These are phyloP conservation scores for Hylaea fasciaria DNA, from an alignment of 2,888 invertebrate species.

Conservation along the genomic window DNA sequence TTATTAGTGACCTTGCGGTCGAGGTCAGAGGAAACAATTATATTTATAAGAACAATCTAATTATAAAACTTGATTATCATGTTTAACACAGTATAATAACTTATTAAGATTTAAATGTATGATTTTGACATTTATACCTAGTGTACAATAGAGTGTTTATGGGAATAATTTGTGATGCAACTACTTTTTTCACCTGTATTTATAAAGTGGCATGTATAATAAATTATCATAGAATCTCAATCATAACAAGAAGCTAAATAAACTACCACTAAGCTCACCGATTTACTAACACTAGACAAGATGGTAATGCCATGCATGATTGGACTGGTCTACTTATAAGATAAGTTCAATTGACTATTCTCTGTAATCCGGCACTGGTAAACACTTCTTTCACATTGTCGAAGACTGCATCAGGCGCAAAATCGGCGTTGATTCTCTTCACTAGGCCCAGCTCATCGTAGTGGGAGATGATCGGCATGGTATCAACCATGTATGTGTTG, in stretches of 20 bases:
- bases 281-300: slow-evolving; percentile 26
- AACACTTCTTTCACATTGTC: slow-evolving; percentile 83
- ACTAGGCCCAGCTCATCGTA: slow-evolving; percentile 90
- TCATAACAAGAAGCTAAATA: slow-evolving; percentile 5
- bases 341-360: slow-evolving; percentile 58
- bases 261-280: slow-evolving; percentile 23
- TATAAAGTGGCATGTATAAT: neutral
- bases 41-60: too few species aligned
- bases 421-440: slow-evolving; percentile 89
- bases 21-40: too few species aligned
- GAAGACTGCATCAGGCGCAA: slow-evolving; percentile 87
- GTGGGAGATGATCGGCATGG: slow-evolving; percentile 95
- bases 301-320: slow-evolving; percentile 22
- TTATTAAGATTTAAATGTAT: too few species aligned
- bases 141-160: too few species aligned
- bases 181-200: too few species aligned
- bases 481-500: slow-evolving; percentile 92
- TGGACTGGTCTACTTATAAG: slow-evolving; percentile 52
- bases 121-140: too few species aligned
- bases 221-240: slow-evolving; percentile 1
- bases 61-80: too few species aligned
- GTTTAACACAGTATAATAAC: too few species aligned
- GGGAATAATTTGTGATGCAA: too few species aligned
- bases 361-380: slow-evolving; percentile 62
- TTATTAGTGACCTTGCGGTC: too few species aligned